These are phyloP conservation scores for Drosophila bocqueti DNA, from an alignment of 1,140 invertebrate species.

Conservation along the genomic window DNA sequence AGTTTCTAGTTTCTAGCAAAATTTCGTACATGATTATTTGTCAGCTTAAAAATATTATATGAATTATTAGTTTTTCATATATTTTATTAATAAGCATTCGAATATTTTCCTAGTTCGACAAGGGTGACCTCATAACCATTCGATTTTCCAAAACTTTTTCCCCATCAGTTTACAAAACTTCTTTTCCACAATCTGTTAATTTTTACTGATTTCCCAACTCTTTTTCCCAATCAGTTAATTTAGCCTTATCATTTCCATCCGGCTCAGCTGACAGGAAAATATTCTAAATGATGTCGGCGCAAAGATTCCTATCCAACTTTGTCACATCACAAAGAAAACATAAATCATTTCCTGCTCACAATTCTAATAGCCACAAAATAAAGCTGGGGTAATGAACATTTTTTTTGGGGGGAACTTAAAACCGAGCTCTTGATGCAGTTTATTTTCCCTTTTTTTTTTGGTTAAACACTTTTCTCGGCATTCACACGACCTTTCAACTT, in stretches of 20 bases:
- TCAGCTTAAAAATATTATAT: background rate
- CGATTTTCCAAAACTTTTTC: background rate
- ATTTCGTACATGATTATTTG: background rate
- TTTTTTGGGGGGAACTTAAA: slow-evolving; percentile 18
- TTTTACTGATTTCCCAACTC: slow-evolving; percentile 2
- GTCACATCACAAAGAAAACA: slow-evolving; percentile 42
- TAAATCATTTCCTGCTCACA: slow-evolving; percentile 60
- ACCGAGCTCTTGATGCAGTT: slow-evolving; percentile 39
- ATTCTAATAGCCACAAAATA: slow-evolving; percentile 30
- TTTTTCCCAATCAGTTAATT: slow-evolving; percentile 14
- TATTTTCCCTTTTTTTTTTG: slow-evolving; percentile 52
- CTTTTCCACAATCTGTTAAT: background rate
- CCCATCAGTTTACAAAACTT: background rate
- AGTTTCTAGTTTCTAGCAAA: no score
- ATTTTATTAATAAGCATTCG: background rate
- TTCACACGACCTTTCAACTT: slow-evolving; percentile 67
- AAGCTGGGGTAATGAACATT: slow-evolving; percentile 10
- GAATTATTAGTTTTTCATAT: background rate
- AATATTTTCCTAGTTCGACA: no score
- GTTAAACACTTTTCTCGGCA: slow-evolving; percentile 46
- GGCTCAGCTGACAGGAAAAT: slow-evolving; percentile 40
- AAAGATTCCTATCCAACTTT: slow-evolving; percentile 29
- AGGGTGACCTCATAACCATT: no score
- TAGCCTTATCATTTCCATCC: slow-evolving; percentile 53
- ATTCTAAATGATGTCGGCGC: slow-evolving; percentile 30